Conservation (phyloP, 2,113 vertebrate species). For the Chaetops frenatus region DNA sequence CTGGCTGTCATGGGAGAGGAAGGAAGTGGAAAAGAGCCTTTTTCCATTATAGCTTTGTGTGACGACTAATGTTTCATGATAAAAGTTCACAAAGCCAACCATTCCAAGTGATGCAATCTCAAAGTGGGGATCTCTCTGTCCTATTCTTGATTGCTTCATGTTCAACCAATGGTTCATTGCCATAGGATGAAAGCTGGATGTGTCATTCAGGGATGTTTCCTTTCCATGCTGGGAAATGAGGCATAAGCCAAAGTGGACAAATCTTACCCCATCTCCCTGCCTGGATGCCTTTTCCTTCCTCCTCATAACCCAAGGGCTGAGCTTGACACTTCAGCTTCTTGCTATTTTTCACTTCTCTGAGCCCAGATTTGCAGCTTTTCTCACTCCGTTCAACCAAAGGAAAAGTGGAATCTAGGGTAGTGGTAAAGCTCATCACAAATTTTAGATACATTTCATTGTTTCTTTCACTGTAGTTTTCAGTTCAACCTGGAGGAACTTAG, state of each 20-base stretch:
- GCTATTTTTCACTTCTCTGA: neutral
- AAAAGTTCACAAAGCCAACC: neutral
- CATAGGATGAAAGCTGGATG: neutral
- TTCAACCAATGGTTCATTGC: neutral
- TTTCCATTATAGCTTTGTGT: neutral
- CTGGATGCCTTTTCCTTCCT: neutral
- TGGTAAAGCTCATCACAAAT: neutral
- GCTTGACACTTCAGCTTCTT: neutral
- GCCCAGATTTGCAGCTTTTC: neutral
- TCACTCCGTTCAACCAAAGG: neutral
- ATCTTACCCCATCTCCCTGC: neutral
- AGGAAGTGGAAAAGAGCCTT: neutral
- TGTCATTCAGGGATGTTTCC: neutral
- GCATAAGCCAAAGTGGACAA: neutral
- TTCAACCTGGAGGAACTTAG: neutral
- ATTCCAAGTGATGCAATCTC: neutral
- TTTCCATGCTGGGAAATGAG: neutral
- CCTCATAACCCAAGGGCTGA: neutral
- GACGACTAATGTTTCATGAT: neutral
- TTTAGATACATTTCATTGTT: neutral
- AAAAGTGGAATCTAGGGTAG: neutral
- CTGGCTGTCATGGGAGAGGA: neutral
- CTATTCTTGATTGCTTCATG: neutral
- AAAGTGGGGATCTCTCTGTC: neutral
- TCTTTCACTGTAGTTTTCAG: neutral